A percentile compares a stretch with the other conserved stretches of the same genome.
Conservation (phyloP, 2,888 invertebrate species). For the Aphodius granarius region DNA sequence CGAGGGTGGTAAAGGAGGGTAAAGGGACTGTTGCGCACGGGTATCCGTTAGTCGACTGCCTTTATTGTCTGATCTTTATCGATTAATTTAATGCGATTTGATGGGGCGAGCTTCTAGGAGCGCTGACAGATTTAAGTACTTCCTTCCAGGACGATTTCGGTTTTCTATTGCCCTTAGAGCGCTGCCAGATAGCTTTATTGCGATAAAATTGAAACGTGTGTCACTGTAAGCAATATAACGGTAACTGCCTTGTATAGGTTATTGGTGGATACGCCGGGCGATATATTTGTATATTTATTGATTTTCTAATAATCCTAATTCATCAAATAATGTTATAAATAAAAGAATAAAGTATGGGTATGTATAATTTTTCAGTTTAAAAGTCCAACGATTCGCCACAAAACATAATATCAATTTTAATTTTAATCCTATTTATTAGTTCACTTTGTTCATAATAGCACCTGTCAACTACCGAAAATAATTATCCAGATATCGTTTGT, state of each 20-base stretch:
- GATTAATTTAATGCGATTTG: slow-evolving; percentile 12
- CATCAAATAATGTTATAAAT: not conserved
- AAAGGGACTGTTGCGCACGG: not conserved
- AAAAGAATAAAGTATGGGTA: no score
- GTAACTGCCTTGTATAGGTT: not conserved
- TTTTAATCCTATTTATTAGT: not conserved
- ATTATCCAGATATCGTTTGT: not conserved
- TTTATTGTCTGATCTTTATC: not conserved
- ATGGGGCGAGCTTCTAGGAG: not conserved
- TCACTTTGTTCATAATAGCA: not conserved
- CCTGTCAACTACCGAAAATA: not conserved
- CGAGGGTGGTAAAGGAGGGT: not conserved
- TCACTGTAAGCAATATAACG: not conserved
- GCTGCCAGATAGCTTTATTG: not conserved
- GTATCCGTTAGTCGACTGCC: not conserved
- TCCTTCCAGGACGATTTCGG: not conserved
- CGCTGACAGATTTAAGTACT: not conserved
- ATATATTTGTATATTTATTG: not conserved
- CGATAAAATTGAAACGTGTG: not conserved
- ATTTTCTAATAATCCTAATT: not conserved
- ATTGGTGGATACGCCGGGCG: not conserved
- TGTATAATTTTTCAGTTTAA: no score
- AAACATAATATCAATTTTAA: not conserved
- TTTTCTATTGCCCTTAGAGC: not conserved
- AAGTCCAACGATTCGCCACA: no score